Conservation (phyloP, 2,797 vertebrate genomes). For the Eleutherodactylus coqui region DNA sequence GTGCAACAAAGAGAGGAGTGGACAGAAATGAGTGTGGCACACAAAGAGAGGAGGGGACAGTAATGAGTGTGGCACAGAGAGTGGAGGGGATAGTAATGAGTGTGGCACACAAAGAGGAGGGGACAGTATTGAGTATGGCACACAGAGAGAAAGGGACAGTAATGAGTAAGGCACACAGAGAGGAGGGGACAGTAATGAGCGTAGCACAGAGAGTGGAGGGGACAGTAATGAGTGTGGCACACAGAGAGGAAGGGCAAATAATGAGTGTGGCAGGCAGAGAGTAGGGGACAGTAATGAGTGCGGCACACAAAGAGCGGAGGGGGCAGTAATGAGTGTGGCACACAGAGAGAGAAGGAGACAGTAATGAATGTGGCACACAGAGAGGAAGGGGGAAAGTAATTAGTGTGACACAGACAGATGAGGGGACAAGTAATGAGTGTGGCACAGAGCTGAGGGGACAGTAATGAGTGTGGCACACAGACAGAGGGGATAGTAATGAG, state of each 20-base stretch:
- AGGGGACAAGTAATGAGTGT: neutral
- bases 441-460: neutral
- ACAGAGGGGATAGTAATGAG: neutral
- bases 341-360: neutral
- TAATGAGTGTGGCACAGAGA: neutral
- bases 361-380: neutral
- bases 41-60: neutral
- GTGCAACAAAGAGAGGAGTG: neutral
- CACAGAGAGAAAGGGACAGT: neutral
- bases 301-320: neutral
- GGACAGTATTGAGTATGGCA: neutral
- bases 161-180: neutral
- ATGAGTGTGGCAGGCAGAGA: neutral
- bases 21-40: neutral
- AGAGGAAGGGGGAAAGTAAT: neutral
- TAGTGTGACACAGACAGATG: neutral
- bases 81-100: neutral
- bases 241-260: neutral
- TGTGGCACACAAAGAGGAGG: neutral
- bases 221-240: neutral
- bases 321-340: neutral
- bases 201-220: neutral
- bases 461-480: neutral
- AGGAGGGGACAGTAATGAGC: neutral
- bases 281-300: neutral